A percentile compares a stretch with the other conserved stretches of the same genome.
Evolutionary conservation across 2,113 vertebrate species (phyloP).

Genomic region (Trinectes maculatus): DNA sequence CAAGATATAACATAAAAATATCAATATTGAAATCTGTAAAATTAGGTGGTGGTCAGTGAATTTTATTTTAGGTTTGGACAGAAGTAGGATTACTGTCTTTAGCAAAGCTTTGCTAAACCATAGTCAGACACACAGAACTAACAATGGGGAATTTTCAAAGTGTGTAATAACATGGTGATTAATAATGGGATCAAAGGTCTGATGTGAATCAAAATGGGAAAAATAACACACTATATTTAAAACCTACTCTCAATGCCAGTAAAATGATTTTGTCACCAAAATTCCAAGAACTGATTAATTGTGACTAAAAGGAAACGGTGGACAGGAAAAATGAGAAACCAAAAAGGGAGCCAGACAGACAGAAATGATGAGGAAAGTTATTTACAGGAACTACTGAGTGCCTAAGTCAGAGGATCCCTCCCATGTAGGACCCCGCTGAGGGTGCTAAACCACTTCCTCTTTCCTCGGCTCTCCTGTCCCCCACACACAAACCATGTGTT

Average conservation of each 20-base stretch:
- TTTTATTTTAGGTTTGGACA: too few species aligned
- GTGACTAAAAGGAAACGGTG: conserved; percentile 11
- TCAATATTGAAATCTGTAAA: too few species aligned
- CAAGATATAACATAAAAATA: too few species aligned
- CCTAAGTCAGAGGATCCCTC: conserved; percentile 2
- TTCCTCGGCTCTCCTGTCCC: conserved; percentile 40
- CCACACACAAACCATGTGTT: conserved; percentile 5
- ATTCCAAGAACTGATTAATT: conserved; percentile 34
- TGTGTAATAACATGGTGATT: conserved; percentile 11
- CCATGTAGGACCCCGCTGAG: conserved; percentile 14
- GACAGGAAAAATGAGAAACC: background rate
- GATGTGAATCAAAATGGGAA: conserved; percentile 10
- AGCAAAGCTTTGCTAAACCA: too few species aligned
- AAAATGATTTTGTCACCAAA: conserved; percentile 12
- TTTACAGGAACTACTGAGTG: conserved; percentile 35
- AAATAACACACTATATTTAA: conserved; percentile 9
- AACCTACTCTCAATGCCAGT: conserved; percentile 15
- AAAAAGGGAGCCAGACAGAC: conserved; percentile 21
- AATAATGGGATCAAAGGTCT: too few species aligned
- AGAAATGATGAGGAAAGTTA: conserved; percentile 40
- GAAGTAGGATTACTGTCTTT: too few species aligned
- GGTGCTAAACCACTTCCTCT: conserved; percentile 49
- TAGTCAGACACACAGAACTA: background rate
- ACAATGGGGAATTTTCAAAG: conserved; percentile 2
- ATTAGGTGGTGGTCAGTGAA: too few species aligned